Conservation (phyloP, 1,140 invertebrate genomes). For the Panagrolaimus sp. region DNA sequence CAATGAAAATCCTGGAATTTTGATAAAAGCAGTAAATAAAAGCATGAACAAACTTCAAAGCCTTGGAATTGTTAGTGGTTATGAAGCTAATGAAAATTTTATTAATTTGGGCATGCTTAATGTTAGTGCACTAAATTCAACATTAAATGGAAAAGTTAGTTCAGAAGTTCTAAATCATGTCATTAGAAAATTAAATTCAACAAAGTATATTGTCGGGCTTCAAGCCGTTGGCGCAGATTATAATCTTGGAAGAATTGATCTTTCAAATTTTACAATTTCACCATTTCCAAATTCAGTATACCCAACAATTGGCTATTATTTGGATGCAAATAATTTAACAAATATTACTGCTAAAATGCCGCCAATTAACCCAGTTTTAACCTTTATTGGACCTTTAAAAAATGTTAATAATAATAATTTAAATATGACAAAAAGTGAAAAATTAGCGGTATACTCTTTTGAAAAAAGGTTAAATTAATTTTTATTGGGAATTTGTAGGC, state of each 20-base stretch:
- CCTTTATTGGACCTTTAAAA: too few relatives aligned
- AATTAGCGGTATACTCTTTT: not conserved
- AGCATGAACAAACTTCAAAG: too few relatives aligned
- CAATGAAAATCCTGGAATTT: too few relatives aligned
- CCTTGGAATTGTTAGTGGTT: too few relatives aligned
- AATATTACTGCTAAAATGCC: too few relatives aligned
- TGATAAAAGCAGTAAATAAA: too few relatives aligned
- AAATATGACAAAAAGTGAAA: not conserved
- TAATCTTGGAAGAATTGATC: slow-evolving; percentile 1
- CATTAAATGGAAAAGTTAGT: not conserved
- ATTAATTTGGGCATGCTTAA: not conserved
- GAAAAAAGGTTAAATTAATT: not conserved
- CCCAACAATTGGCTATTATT: too few relatives aligned
- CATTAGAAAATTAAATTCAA: not conserved
- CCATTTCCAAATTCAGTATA: not conserved
- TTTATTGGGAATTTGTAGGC: not conserved
- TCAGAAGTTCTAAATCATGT: not conserved
- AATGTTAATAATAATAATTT: too few relatives aligned
- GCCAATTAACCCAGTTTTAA: too few relatives aligned
- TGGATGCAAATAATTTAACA: too few relatives aligned
- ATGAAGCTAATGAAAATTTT: not conserved
- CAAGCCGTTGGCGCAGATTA: not conserved
- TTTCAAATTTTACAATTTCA: not conserved
- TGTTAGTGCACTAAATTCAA: not conserved
- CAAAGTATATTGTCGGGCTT: not conserved